Base-by-base conservation (phyloP, 2,797 vertebrate genomes). In the Delichon dasypus region DNA sequence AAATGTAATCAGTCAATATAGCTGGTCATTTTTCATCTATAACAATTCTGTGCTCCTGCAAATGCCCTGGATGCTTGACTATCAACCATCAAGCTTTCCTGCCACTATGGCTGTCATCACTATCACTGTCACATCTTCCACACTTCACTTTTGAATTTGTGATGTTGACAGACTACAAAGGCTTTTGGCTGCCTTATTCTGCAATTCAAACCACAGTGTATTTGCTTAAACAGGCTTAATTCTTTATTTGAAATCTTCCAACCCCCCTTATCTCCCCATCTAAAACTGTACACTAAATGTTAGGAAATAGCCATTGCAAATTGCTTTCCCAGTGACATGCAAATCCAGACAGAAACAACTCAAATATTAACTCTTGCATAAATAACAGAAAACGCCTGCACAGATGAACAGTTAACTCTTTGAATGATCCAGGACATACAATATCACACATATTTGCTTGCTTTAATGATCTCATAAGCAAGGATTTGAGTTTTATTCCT, bases 151-250 rank as follows among this genome's bases (percentile, higher is more conserved):
- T 94, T 96, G 93, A 97, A 97, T 97, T 79, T 97, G 94, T 96
- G 92, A 96, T 97, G 96, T 96, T 97, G 96, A 97, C 94, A 97
- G 97, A 97, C 94, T 94, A 97, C 95, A 98, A 98, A 97, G 96
- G 97, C 96, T 97, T 98, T 98, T 98, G 98, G 97, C 98, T 98
- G 97, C 96, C 97, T 98, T 96, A 96, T 97, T 98, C 97, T 98
- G 98, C 98, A 98, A 97, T 98, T 98, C 98, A 98, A 98, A 98
- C 98, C 97, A 98, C 98, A 98, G 98, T 99, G 99, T 99, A 98
- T 98, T 98, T 99, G 98, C 98, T 98, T 98, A 99, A 98, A 98
- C 98, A 99, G 98, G 98, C 98, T 99, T 99, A 98, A 98, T 98
- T 98, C 98, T 98, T 99, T 99, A 99, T 99, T 98, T 98, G 93